These are phyloP conservation scores for Incurvaria masculella DNA, from an alignment of 2,888 invertebrate species.

Conservation along the genomic window DNA sequence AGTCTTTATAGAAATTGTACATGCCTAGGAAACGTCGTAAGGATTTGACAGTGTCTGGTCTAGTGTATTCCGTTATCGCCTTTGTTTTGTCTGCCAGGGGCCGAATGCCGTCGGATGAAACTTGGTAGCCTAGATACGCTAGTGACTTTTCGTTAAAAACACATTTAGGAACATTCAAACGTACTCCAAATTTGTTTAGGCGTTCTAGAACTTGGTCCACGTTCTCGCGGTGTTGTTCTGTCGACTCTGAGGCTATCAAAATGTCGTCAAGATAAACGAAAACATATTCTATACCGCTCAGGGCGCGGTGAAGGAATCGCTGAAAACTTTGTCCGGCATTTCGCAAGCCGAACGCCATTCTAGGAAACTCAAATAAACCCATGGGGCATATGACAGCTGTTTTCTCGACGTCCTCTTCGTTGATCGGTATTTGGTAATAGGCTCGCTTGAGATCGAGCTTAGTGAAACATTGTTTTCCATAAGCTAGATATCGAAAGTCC, in stretches of 20 bases:
- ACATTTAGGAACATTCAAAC: conserved; percentile 10
- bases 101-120: conserved; percentile 6
- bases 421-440: conserved; percentile 27
- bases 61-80: conserved; percentile 3
- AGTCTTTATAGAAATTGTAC: not conserved
- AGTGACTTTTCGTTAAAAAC: conserved; percentile 5
- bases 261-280: conserved; percentile 23
- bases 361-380: conserved; percentile 21
- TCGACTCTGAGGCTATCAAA: conserved; percentile 16
- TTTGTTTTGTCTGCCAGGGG: conserved; percentile 3
- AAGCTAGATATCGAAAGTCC: conserved; percentile 18
- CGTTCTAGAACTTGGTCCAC: conserved; percentile 12
- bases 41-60: conserved; percentile 1
- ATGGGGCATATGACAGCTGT: conserved; percentile 26
- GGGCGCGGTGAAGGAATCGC: conserved; percentile 17
- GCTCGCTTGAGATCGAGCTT: conserved; percentile 22
- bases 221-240: conserved; percentile 11
- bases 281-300: conserved; percentile 17
- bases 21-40: conserved; percentile 3
- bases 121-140: conserved; percentile 9
- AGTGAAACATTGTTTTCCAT: conserved; percentile 18
- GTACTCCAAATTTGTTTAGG: conserved; percentile 11
- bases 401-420: conserved; percentile 23
- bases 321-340: conserved; percentile 24
- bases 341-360: conserved; percentile 23